These are phyloP conservation scores for Achatina immaculata DNA, from an alignment of 1,140 invertebrate species.

Conservation along the genomic window DNA sequence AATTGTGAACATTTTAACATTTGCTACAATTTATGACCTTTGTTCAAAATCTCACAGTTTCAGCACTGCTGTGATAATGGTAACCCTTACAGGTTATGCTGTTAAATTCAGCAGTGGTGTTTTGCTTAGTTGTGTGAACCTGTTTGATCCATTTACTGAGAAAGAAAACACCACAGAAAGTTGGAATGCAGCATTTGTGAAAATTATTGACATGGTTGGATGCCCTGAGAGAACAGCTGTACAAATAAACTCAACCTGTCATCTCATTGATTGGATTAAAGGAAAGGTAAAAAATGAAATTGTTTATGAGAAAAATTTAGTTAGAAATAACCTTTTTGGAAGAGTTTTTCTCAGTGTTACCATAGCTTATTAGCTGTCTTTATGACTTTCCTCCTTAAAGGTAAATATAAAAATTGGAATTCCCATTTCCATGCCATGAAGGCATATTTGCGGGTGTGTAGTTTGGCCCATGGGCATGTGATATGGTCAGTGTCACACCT, in stretches of 20 bases:
- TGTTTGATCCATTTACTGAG: not conserved
- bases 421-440: too few species aligned
- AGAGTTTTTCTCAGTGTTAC: too few species aligned
- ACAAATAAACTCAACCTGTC: not conserved
- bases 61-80: not conserved
- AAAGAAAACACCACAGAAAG: too few species aligned
- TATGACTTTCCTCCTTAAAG: too few species aligned
- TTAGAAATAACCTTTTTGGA: too few species aligned
- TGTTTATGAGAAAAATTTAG: too few species aligned
- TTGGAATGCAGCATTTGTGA: not conserved
- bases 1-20: not conserved
- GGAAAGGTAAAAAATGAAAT: too few species aligned
- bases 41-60: not conserved
- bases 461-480: too few species aligned
- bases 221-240: not conserved
- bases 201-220: not conserved
- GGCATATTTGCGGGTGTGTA: too few species aligned
- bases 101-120: not conserved
- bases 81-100: not conserved
- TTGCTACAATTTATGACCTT: not conserved
- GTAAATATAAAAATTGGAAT: too few species aligned
- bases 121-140: not conserved
- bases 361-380: too few species aligned
- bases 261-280: constrained; percentile 6
- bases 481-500: too few species aligned